Base-by-base conservation (phyloP, 2,797 vertebrate species). In the Amniataba percoides region DNA sequence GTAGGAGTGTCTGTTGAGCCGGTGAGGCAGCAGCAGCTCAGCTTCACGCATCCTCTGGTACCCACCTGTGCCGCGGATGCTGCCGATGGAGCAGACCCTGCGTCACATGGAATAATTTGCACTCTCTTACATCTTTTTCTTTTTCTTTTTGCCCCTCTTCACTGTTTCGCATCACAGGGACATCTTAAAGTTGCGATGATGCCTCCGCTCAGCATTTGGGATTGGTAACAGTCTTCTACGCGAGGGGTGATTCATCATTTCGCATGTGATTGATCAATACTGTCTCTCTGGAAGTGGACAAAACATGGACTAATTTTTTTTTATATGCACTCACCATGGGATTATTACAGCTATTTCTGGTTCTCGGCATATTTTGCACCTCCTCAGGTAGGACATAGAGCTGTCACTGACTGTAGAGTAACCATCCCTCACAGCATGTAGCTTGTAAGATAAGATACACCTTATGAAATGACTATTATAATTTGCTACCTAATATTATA, bases 301-400 rank as follows among this genome's bases (percentile, higher is more conserved):
- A 92, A 95, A 91, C 88, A 96, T 95, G 95, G 94, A 95, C 94
- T 95, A 92, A 95, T 93, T 85, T 81, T 63, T 75, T 34, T 52
- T 74, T 57, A 43, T 61, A 74, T 46, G 74, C 66, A 78, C 84
- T 90, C 92, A 94, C 77, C 70, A 96, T 96, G 95, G 95, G 92
- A 93, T 94, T 95, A 91, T 89, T 91, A 89, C 92, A 93, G 92
- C 85, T 95, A 77, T 93, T 91, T 92, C 67, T 95, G 91, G 80
- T 93, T 87, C 84, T 93, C 84, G 87, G 92, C 91, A 76, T 92
- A 85, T 90, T 93, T 72, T 91, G 85, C 92, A 53, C 90, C 87
- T 90, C 85, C 76, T 92, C 93, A 95, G 95, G 94, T 96, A 93
- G 84, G 94, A 84, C 76, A 85, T 76, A 62, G 34, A 18, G 61